phyloP scores from a whole-genome alignment of 2,113 vertebrate species.

The Genyomyrus donnyi region DNA sequence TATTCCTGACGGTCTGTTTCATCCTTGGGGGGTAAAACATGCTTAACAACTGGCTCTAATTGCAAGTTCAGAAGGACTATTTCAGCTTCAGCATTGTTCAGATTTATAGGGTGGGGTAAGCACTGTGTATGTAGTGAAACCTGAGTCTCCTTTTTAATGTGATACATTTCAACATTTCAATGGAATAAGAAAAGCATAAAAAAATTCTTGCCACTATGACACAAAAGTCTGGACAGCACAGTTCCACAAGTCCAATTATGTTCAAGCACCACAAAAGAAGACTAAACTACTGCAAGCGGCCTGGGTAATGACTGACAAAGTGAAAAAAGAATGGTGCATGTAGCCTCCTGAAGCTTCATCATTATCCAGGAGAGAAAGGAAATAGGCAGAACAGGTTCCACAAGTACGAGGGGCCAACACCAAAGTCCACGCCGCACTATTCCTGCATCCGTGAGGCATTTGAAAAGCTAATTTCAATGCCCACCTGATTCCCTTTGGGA shows the following conservation, averaged over 20 bases:
- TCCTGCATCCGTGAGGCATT: not conserved
- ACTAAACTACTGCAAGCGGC: not conserved
- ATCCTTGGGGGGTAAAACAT: constrained; percentile 8
- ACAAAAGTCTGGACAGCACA: not conserved
- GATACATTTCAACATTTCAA: not conserved
- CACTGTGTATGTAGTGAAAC: not conserved
- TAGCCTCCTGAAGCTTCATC: not conserved
- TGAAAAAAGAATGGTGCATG: not conserved
- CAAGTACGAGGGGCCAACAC: not conserved
- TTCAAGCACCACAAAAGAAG: constrained; percentile 2
- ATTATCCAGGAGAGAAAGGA: not conserved
- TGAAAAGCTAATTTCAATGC: not conserved
- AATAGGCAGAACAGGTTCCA: not conserved
- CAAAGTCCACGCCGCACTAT: not conserved
- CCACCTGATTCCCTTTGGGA: not conserved
- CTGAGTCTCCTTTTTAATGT: not conserved
- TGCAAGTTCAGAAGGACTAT: not conserved
- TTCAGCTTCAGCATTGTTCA: not conserved
- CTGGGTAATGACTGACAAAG: not conserved
- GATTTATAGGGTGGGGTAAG: not conserved
- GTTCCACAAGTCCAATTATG: not conserved
- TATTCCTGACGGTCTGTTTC: not conserved
- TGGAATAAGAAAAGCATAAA: not conserved
- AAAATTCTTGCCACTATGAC: not conserved
- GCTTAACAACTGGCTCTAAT: not conserved